Conservation (phyloP, 2,888 invertebrate genomes). For the Cheilosia scutellata region DNA sequence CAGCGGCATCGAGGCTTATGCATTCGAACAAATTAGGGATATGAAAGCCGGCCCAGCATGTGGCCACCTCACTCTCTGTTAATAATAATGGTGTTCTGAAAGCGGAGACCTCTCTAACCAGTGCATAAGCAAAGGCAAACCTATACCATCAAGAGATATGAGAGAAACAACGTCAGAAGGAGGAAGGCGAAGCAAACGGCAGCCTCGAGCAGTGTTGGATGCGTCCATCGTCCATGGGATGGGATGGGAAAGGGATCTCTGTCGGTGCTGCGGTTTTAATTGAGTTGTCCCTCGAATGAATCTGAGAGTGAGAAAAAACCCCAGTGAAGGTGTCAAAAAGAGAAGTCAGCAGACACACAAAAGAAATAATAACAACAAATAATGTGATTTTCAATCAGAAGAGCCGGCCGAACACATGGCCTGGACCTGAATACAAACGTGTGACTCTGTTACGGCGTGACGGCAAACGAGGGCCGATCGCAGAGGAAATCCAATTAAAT, state of each 20-base stretch:
- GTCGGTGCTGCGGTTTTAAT: constrained; percentile 60
- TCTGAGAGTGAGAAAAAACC: constrained; percentile 59
- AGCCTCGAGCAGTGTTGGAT: constrained; percentile 60
- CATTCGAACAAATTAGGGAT: constrained; percentile 69
- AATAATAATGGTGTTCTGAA: constrained; percentile 64
- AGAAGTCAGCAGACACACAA: constrained; percentile 55
- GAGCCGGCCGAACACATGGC: constrained; percentile 27
- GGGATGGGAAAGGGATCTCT: constrained; percentile 20
- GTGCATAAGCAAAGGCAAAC: no score
- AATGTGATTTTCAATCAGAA: constrained; percentile 71
- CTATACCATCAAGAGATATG: constrained; percentile 16
- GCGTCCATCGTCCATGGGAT: neutral
- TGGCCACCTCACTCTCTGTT: constrained; percentile 54
- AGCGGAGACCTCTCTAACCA: neutral
- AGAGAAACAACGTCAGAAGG: constrained; percentile 1
- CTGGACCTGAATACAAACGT: constrained; percentile 23
- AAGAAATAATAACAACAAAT: constrained; percentile 68
- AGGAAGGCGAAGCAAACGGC: constrained; percentile 37
- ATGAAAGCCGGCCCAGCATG: constrained; percentile 68
- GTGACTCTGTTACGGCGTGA: constrained; percentile 33
- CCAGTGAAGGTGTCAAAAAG: constrained; percentile 67
- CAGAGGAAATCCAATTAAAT: constrained; percentile 68
- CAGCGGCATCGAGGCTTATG: constrained; percentile 28
- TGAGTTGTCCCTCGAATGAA: constrained; percentile 65
- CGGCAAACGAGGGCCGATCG: constrained; percentile 42